A percentile compares a stretch with the other conserved stretches of the same genome.
These are phyloP conservation scores for Epirrita christyi DNA, from an alignment of 2,888 invertebrate species.

Conservation along the genomic window DNA sequence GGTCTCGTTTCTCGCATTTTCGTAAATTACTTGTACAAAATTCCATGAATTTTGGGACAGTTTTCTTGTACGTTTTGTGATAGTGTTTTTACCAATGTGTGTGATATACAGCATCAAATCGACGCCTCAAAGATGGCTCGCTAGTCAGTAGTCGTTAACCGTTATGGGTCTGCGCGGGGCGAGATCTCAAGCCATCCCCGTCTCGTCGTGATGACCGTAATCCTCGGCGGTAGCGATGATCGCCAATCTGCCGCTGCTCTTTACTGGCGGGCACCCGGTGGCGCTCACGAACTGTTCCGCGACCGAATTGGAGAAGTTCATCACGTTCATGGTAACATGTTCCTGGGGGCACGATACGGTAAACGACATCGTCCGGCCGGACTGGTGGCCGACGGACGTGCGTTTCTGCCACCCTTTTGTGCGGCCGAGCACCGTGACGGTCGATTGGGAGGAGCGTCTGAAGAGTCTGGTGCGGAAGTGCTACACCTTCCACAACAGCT, in stretches of 20 bases:
- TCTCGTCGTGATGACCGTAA: constrained; percentile 76
- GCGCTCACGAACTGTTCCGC: constrained; percentile 86
- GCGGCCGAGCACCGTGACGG: constrained; percentile 73
- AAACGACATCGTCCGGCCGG: constrained; percentile 85
- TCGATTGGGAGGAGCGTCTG: constrained; percentile 86
- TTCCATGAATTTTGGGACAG: constrained; percentile 27
- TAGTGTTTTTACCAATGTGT: constrained; percentile 19
- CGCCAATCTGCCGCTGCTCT: constrained; percentile 89
- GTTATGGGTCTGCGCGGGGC: constrained; percentile 61
- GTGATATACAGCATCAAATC: constrained; percentile 15
- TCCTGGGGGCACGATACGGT: constrained; percentile 87
- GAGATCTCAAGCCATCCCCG: constrained; percentile 73
- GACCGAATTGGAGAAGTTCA: constrained; percentile 87
- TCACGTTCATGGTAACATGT: constrained; percentile 91
- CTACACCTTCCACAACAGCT: constrained; percentile 89
- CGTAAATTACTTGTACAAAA: constrained; percentile 53
- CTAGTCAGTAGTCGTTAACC: constrained; percentile 58
- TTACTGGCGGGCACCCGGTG: constrained; percentile 89
- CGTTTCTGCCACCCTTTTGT: constrained; percentile 87
- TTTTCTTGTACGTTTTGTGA: constrained; percentile 8
- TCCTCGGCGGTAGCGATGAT: constrained; percentile 84
- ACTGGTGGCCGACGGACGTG: constrained; percentile 89
- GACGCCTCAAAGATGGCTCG: constrained; percentile 49
- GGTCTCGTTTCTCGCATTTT: constrained; percentile 60
- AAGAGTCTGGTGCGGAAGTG: constrained; percentile 88